phyloP scores from a whole-genome alignment of 2,797 vertebrate species.

The Intellagama lesueurii region DNA sequence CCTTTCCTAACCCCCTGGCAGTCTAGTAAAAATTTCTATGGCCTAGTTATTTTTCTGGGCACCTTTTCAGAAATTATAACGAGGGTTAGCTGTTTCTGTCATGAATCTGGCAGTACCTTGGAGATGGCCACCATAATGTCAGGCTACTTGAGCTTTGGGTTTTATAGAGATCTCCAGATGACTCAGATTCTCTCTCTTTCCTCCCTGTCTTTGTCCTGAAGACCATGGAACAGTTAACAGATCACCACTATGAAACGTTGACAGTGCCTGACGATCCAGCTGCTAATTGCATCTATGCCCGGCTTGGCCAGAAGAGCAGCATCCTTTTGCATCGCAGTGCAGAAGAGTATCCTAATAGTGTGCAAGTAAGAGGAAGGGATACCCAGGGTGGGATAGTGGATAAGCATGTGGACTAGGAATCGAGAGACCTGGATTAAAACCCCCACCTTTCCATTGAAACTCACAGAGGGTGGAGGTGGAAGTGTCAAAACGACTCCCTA shows the following conservation, averaged over 20 bases:
- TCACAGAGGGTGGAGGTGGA: too few species aligned
- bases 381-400: too few species aligned
- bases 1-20: not conserved
- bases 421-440: too few species aligned
- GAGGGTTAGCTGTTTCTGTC: not conserved
- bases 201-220: slow-evolving; percentile 45
- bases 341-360: slow-evolving; percentile 87
- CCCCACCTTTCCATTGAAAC: too few species aligned
- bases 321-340: slow-evolving; percentile 87
- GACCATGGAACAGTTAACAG: slow-evolving; percentile 93
- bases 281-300: slow-evolving; percentile 89
- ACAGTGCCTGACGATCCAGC: slow-evolving; percentile 87
- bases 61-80: not conserved
- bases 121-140: not conserved
- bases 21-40: not conserved
- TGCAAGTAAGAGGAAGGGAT: slow-evolving; percentile 65
- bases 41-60: not conserved
- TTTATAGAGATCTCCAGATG: not conserved
- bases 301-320: slow-evolving; percentile 79
- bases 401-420: not conserved
- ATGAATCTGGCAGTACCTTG: not conserved
- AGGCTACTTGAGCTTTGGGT: not conserved
- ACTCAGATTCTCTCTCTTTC: not conserved
- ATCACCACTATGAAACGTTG: slow-evolving; percentile 90
- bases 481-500: too few species aligned